Base-by-base conservation (phyloP, 1,140 invertebrate genomes). In the Choristoneura fumiferana region DNA sequence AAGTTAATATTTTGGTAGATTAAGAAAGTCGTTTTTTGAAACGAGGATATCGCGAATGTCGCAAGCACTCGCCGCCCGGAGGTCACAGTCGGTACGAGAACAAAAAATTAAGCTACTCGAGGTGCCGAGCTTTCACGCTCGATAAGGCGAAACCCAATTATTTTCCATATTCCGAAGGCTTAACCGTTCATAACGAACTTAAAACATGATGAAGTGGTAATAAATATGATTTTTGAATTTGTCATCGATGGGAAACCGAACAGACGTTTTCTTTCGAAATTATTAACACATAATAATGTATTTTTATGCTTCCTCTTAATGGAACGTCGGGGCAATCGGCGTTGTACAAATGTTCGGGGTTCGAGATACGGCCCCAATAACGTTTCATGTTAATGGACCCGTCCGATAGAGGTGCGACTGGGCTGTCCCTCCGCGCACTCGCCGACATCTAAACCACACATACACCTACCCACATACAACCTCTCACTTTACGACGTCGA, bases 241-340 rank as follows among this genome's bases (percentile, higher is more conserved):
- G 74, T 78, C 69, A 71, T 35, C 62, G 36, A 67, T 12, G 49
- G 56, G 60, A 63, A 66, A 69, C 55, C 65, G 49, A 59, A 70
- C 64, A 68, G 67, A 61, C 61, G 62, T 76, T 81, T 81, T 81
- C 76, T 75, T 68, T 78, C 76, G 67, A 79, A 87, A 83, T 84
- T 87, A 87, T 86, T 84, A 83, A 84, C 82, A 87, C 82, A 87
- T 87, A 86, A 86, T 87, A 86, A 83, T 82, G 80, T 81, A 77
- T 82, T 79, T 87, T 86, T 87, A 87, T 84, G 76, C 69, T 77
- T 80, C 78, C 78, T 84, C 82, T 84, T 86, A 84, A 86, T 85
- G 81, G 82, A 87, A 84, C 69, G 69, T 17, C 71, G 69, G 69
- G 74, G 78, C 73, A 78, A 78, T 83, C 76, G 60, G 66, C 72